phyloP scores from a whole-genome alignment of 2,888 invertebrate species.

The Germaria angustata region DNA sequence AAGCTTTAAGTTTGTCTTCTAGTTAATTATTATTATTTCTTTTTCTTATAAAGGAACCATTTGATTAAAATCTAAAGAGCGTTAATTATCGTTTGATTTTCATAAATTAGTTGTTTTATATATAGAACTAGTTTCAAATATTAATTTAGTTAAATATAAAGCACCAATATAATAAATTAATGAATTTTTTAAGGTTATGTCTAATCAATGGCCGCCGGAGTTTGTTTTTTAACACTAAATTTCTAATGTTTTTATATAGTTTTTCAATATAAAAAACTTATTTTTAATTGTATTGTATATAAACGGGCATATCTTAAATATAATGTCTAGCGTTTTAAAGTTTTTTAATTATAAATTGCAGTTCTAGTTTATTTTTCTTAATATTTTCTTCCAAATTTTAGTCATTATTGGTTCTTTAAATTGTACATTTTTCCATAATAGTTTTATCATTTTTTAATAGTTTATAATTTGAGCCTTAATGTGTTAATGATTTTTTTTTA shows the following conservation, averaged over 20 bases:
- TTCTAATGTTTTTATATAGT: constrained; percentile 19
- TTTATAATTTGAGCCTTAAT: constrained; percentile 56
- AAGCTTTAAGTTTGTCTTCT: constrained; percentile 4
- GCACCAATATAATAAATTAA: constrained; percentile 65
- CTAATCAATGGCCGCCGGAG: constrained; percentile 64
- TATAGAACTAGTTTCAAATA: background rate
- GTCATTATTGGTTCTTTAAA: constrained; percentile 64
- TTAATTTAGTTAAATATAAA: constrained; percentile 53
- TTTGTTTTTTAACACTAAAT: constrained; percentile 38
- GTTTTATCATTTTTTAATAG: constrained; percentile 29
- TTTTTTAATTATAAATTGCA: constrained; percentile 53
- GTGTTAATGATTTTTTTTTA: constrained; percentile 16
- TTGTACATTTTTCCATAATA: constrained; percentile 54
- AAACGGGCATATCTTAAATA: constrained; percentile 57
- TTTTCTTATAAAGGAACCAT: constrained; percentile 60
- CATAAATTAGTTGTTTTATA: too few relatives aligned
- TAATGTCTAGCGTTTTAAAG: constrained; percentile 63
- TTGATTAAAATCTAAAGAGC: constrained; percentile 64
- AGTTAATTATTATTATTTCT: background rate
- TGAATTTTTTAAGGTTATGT: constrained; percentile 33
- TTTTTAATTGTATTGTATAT: constrained; percentile 45
- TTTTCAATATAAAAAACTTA: constrained; percentile 55
- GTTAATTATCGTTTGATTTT: constrained; percentile 24
- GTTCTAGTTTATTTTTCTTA: constrained; percentile 59
- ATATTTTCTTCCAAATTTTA: constrained; percentile 17